Evolutionary conservation across 1,140 invertebrate genomes (phyloP), one percentile per base, ranked within the genome.

Genomic region (Drosophila rufa): DNA sequence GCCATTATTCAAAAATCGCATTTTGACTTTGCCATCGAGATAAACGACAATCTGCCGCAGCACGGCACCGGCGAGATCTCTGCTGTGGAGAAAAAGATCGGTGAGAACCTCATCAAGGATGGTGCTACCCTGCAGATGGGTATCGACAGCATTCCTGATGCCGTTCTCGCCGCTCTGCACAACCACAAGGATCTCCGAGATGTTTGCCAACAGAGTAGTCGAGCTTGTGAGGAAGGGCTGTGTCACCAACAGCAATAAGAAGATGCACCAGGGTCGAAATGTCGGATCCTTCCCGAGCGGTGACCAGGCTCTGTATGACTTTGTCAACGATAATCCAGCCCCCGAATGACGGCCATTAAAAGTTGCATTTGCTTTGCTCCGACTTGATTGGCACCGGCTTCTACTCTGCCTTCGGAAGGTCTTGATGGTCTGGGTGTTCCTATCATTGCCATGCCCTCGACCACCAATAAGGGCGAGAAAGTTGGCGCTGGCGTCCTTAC

Each of bases 91-190:
- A 91, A 94, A 12, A 95, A 95, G 91, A 99, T 99, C 79, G 98
- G 98, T 5, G 95, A 98, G 25, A 97, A 98, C 92, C 92, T 99
- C 43, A 96, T 99, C 0, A 96, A 96, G 56, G 96, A 99, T 93
- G 98, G 98, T 1, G 97, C 98, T 22, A 99, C 98, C 0, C 93
- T 99, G 59, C 98, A 99, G 93, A 97, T 99, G 96, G 98, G 98
- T 95, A 98, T 99, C 90, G 98, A 98, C 19, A 97, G 95, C 79
- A 98, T 99, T 85, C 98, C 98, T 0, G 98, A 99, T 93, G 96
- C 97, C 12, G 96, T 98, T 14, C 93, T 99, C 1, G 94, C 95
- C 2, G 94, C 95, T 0, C 93, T 99, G 33, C 95, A 94, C 50
- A 95, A 96, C 82, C 98, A 99, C 93, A 98, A 98, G 91, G 97